A percentile compares a stretch with the other conserved stretches of the same genome.
Evolutionary conservation across 2,797 vertebrate genomes (phyloP).

Genomic region (Ctenosaura bakeri): DNA sequence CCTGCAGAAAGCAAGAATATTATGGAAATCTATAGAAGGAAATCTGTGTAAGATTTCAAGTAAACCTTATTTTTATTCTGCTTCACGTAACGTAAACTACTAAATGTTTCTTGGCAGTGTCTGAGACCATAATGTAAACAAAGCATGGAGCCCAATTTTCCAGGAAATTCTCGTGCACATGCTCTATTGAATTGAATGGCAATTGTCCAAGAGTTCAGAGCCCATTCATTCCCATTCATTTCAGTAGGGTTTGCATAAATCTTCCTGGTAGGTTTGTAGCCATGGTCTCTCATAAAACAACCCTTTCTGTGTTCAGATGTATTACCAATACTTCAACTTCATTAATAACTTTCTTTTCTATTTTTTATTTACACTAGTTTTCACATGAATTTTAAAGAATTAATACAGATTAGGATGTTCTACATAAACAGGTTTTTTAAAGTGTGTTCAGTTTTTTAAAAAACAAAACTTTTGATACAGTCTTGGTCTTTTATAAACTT

Average conservation of each 20-base stretch:
- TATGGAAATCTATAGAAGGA: slow-evolving; percentile 29
- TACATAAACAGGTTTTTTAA: slow-evolving; percentile 61
- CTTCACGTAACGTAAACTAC: neutral
- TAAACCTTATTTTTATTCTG: slow-evolving; percentile 40
- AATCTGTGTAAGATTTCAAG: neutral
- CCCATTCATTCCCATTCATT: neutral
- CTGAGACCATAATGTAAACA: neutral
- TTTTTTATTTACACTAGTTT: slow-evolving; percentile 64
- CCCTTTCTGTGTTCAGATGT: neutral
- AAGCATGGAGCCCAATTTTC: slow-evolving; percentile 10
- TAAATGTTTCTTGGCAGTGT: slow-evolving; percentile 14
- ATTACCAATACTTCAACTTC: neutral
- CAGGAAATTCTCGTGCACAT: slow-evolving; percentile 25
- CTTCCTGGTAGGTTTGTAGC: neutral
- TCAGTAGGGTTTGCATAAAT: neutral
- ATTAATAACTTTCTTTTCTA: slow-evolving; percentile 55
- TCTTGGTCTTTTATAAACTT: slow-evolving; percentile 66
- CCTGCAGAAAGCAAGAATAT: slow-evolving; percentile 24
- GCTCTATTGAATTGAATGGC: neutral
- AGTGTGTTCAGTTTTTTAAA: slow-evolving; percentile 29
- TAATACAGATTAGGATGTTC: slow-evolving; percentile 64
- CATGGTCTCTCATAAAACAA: neutral
- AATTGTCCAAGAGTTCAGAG: neutral
- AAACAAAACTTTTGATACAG: slow-evolving; percentile 64
- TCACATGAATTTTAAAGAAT: slow-evolving; percentile 64